Percentiles rank a stretch among this genome's conserved stretches.
Evolutionary conservation across 2,113 vertebrate species (phyloP).

Genomic region (Procavia capensis): DNA sequence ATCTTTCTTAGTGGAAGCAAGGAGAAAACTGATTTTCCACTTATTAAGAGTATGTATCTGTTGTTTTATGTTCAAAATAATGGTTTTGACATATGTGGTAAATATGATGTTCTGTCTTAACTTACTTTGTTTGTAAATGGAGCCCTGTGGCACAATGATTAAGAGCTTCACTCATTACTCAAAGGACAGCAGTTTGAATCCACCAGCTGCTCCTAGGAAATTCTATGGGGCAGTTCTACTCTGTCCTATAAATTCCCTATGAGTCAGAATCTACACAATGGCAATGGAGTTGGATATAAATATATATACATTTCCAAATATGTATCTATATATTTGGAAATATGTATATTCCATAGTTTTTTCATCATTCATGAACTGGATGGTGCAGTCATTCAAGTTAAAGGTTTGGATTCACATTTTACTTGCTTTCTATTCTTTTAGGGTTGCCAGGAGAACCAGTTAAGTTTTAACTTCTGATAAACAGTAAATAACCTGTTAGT

Average conservation of each 20-base stretch:
- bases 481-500: background rate
- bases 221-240: too few species aligned
- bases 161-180: too few species aligned
- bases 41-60: background rate
- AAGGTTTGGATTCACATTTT: background rate
- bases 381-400: background rate
- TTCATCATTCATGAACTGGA: background rate
- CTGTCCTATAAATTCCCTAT: too few species aligned
- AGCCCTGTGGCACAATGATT: too few species aligned
- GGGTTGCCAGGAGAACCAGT: background rate
- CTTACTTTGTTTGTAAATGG: background rate
- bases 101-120: background rate
- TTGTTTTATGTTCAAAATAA: background rate
- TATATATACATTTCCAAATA: too few species aligned
- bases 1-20: background rate
- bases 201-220: too few species aligned
- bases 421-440: background rate
- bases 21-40: background rate
- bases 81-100: background rate
- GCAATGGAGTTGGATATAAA: too few species aligned
- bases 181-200: too few species aligned
- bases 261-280: too few species aligned
- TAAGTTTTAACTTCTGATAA: slow-evolving; percentile 39
- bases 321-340: background rate
- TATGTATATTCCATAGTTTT: background rate